Conservation (phyloP, 2,888 invertebrate genomes). For the Drosophila hamatofila region DNA sequence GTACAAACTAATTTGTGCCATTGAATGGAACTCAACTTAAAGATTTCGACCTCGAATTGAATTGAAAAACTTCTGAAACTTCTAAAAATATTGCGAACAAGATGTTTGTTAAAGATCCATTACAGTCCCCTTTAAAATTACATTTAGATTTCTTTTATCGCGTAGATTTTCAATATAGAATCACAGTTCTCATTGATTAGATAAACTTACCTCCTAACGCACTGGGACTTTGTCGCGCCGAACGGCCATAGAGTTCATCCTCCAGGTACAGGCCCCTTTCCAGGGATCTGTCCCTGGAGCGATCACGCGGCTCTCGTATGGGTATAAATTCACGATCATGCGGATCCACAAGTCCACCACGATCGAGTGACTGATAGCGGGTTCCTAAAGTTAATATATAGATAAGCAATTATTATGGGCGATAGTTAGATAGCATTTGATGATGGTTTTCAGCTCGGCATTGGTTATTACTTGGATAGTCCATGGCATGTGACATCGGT, state of each 20-base stretch:
- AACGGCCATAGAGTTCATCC: conserved; percentile 89
- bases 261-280: conserved; percentile 90
- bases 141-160: no score
- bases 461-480: conserved; percentile 86
- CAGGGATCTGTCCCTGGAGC: conserved; percentile 89
- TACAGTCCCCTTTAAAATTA: no score
- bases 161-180: no score
- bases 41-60: no score
- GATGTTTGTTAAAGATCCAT: no score
- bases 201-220: conserved; percentile 85
- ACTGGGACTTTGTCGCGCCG: conserved; percentile 90
- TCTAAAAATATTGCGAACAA: no score
- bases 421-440: background rate
- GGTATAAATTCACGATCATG: conserved; percentile 95
- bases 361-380: conserved; percentile 90
- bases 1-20: no score
- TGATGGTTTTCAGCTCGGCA: conserved; percentile 52
- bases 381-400: conserved; percentile 73
- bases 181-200: background rate
- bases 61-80: no score
- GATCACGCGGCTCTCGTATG: conserved; percentile 90
- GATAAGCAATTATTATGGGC: conserved; percentile 44
- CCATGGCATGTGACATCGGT: conserved; percentile 87
- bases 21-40: no score
- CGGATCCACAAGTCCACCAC: conserved; percentile 89